Conservation (phyloP, 2,797 vertebrate species). For the Pangasius djambal region DNA sequence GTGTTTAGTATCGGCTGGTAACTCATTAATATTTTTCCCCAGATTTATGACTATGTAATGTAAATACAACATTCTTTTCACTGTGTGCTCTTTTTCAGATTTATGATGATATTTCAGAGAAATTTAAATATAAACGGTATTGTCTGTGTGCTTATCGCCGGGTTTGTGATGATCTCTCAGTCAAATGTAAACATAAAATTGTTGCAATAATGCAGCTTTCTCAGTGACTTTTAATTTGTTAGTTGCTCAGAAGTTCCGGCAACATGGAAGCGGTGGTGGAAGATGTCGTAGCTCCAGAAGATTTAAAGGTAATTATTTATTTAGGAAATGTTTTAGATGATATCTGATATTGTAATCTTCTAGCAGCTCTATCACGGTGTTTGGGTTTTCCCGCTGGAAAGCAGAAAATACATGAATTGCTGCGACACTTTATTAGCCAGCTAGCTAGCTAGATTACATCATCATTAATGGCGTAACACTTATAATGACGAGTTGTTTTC, state of each 20-base stretch:
- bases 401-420: too few relatives aligned
- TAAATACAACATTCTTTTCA: neutral
- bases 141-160: neutral
- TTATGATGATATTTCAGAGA: neutral
- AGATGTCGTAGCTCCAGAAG: constrained; percentile 58
- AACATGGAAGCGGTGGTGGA: constrained; percentile 60
- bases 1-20: too few relatives aligned
- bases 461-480: constrained; percentile 9
- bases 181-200: neutral
- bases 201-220: neutral
- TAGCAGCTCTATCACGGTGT: neutral
- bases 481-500: neutral
- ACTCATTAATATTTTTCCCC: neutral
- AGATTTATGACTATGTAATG: neutral
- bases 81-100: neutral
- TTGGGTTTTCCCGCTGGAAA: neutral
- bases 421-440: neutral
- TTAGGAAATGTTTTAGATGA: neutral
- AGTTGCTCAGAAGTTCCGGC: constrained; percentile 23
- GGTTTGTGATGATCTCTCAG: neutral
- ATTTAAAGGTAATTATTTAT: constrained; percentile 54
- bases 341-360: neutral
- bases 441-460: neutral
- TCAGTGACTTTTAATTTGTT: constrained; percentile 36
- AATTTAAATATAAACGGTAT: neutral